A percentile compares a stretch with the other conserved stretches of the same genome.
Evolutionary conservation across 2,888 invertebrate species (phyloP).

Genomic region (Blera fallax): DNA sequence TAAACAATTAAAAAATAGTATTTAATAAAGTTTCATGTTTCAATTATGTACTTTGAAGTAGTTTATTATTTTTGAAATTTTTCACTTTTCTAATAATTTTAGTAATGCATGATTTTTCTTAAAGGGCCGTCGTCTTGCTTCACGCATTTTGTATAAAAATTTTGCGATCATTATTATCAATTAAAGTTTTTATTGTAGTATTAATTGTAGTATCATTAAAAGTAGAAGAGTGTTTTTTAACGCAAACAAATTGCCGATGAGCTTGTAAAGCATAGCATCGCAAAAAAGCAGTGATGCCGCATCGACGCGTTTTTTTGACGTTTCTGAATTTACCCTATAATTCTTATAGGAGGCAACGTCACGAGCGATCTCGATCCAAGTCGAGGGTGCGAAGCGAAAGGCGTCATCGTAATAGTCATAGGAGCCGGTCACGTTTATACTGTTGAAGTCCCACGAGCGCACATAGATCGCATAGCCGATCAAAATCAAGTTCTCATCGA

Average conservation of each 20-base stretch:
- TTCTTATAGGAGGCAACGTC: conserved; percentile 42
- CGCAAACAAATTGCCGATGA: too few relatives aligned
- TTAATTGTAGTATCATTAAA: too few relatives aligned
- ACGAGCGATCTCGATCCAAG: conserved; percentile 50
- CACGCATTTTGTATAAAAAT: neutral
- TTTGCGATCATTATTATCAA: neutral
- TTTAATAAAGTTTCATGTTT: too few relatives aligned
- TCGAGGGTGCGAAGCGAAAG: conserved; percentile 21
- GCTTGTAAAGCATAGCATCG: too few relatives aligned
- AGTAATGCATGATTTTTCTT: neutral
- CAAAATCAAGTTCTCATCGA: conserved; percentile 66
- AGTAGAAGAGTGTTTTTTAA: too few relatives aligned
- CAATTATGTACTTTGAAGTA: too few relatives aligned
- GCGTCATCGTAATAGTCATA: conserved; percentile 45
- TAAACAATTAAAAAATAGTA: too few relatives aligned
- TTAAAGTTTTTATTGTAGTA: neutral
- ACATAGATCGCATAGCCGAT: conserved; percentile 54
- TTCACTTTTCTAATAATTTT: neutral
- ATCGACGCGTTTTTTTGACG: too few relatives aligned
- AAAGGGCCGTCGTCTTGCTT: neutral
- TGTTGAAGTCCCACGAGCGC: conserved; percentile 11
- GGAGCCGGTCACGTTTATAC: conserved; percentile 58
- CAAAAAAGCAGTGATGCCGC: too few relatives aligned
- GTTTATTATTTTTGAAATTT: neutral
- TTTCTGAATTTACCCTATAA: too few relatives aligned